phyloP scores from a whole-genome alignment of 2,888 invertebrate species.

The Hemicrepidius hirtus region DNA sequence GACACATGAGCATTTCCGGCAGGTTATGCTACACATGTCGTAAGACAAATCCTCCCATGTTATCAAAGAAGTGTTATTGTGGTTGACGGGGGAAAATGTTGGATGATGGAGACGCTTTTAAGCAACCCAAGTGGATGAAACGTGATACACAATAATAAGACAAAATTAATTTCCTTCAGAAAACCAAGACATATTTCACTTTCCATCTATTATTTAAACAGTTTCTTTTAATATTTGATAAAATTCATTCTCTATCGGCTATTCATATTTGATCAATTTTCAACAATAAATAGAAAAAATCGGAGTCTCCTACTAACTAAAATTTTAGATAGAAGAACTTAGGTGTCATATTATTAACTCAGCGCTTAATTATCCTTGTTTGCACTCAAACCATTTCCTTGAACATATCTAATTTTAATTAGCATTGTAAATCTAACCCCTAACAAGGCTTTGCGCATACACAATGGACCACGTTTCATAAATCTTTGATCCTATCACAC shows the following conservation, averaged over 20 bases:
- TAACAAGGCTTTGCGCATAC: slow-evolving; percentile 56
- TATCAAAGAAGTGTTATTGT: neutral
- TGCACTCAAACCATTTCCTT: slow-evolving; percentile 41
- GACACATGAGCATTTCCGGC: slow-evolving; percentile 5
- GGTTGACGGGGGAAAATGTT: neutral
- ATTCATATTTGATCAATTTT: too few relatives aligned
- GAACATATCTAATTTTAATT: slow-evolving; percentile 59
- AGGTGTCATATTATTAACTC: slow-evolving; percentile 2
- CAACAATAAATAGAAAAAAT: too few relatives aligned
- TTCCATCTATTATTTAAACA: too few relatives aligned
- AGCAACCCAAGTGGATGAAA: neutral
- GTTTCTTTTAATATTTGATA: too few relatives aligned
- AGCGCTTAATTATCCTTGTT: slow-evolving; percentile 51
- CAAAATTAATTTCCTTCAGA: too few relatives aligned
- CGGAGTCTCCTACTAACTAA: neutral
- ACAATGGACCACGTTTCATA: slow-evolving; percentile 20
- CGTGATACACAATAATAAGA: too few relatives aligned
- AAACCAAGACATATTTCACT: too few relatives aligned
- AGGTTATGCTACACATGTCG: slow-evolving; percentile 6
- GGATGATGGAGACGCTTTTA: neutral
- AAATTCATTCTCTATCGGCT: too few relatives aligned
- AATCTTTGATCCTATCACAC: slow-evolving; percentile 18
- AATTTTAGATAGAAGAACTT: neutral
- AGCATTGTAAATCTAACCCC: slow-evolving; percentile 59
- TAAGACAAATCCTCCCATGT: neutral